phyloP scores from a whole-genome alignment of 2,888 invertebrate species.

The Frankliniella fusca region DNA sequence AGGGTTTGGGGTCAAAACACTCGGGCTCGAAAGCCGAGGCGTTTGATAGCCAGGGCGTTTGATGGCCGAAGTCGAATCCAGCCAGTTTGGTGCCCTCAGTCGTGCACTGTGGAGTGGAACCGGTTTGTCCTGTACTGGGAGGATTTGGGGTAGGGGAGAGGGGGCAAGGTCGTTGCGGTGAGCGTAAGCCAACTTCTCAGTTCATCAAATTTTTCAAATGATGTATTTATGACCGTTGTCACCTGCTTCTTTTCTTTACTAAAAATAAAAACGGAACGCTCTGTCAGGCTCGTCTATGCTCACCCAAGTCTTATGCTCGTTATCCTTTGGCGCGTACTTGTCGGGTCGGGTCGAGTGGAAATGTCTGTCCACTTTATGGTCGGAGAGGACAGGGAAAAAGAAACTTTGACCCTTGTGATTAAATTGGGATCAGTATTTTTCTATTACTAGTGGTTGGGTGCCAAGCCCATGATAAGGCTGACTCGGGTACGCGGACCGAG shows the following conservation, averaged over 20 bases:
- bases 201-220: no score
- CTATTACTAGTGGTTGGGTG: neutral
- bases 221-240: neutral
- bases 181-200: no score
- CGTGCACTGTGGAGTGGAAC: neutral
- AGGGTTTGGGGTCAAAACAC: no score
- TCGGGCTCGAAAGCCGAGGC: no score
- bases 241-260: neutral
- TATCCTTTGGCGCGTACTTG: neutral
- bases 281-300: neutral
- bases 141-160: no score
- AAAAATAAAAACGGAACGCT: no score
- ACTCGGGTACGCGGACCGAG: no score
- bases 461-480: no score
- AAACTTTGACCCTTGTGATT: neutral
- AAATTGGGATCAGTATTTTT: neutral
- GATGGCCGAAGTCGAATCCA: neutral
- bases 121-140: neutral
- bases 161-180: no score
- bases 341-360: no score
- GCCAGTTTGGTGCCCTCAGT: neutral
- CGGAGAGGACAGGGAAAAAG: neutral
- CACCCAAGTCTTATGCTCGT: neutral
- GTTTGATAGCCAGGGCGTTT: no score
- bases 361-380: neutral